Base-by-base conservation (phyloP, 2,113 vertebrate genomes). In the Callionymus lyra region DNA sequence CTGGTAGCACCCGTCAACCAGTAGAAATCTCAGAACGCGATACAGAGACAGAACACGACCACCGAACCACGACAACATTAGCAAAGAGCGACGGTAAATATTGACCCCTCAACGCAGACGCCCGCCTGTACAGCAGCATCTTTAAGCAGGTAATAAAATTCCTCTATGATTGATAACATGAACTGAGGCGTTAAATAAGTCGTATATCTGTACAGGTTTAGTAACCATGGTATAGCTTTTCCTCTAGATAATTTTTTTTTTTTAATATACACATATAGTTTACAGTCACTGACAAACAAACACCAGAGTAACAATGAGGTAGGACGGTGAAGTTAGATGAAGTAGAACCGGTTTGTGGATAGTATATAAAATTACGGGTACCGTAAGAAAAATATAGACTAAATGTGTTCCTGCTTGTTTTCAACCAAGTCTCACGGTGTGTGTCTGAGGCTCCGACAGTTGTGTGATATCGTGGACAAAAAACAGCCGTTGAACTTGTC, bases 261-360 rank as follows among this genome's bases (percentile, higher is more conserved):
- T 63, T 52, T 50, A 56, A 74, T 76, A 79, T 66, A 76, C 72
- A 81, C 76, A 81, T 51, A 72, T 69, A 74, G 62, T 71, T 71
- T 72, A 82, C 67, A 82, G 65, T 79, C 72, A 82, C 73, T 78
- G 63, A 82, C 79, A 77, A 78, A 81, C 70, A 82, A 68, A 85
- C 79, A 82, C 77, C 74, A 82, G 80, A 81, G 74, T 75, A 84
- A 84, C 80, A 81, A 87, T 87, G 85, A 87, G 85, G 85, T 87
- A 87, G 85, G 83, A 82, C 62, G 80, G 78, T 82, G 82, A 87
- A 69, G 75, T 79, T 71, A 77, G 73, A 84, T 76, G 79, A 83
- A 84, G 78, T 79, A 82, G 76, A 80, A 75, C 73, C 68, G 67
- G 79, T 76, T 79, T 76, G 76, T 76, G 65, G 76, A 74, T 80